Evolutionary conservation across 1,140 invertebrate species (phyloP).

Genomic region (Papilio xuthus): DNA sequence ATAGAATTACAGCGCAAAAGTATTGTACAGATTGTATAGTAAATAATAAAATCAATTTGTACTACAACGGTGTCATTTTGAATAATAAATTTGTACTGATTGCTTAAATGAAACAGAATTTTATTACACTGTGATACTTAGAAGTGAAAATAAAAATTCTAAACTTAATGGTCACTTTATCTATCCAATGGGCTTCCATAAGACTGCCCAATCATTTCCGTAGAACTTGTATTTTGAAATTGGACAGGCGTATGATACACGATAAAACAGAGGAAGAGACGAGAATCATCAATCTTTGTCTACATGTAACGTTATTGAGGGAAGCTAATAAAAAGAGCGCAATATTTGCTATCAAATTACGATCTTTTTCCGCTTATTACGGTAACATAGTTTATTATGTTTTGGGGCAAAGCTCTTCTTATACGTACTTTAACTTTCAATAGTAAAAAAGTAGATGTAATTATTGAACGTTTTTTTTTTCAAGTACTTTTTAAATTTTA

Average conservation of each 20-base stretch:
- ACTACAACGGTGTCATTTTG: no score
- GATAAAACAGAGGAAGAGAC: slow-evolving; percentile 74
- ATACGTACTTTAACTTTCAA: not conserved
- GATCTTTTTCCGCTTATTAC: slow-evolving; percentile 14
- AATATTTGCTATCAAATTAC: slow-evolving; percentile 17
- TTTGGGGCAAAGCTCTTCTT: not conserved
- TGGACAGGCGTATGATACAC: not conserved
- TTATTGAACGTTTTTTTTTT: not conserved
- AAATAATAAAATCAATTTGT: no score
- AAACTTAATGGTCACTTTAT: not conserved
- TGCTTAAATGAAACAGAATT: no score
- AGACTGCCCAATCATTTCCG: not conserved
- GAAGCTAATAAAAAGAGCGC: not conserved
- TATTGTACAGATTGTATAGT: no score
- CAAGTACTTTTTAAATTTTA: not conserved
- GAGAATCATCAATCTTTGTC: slow-evolving; percentile 72
- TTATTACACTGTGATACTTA: not conserved
- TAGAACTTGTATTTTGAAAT: slow-evolving; percentile 1
- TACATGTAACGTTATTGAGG: slow-evolving; percentile 26
- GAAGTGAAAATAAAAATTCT: not conserved
- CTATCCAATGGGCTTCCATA: not conserved
- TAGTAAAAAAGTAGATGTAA: not conserved
- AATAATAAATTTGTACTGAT: no score
- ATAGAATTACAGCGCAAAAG: no score
- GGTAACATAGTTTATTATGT: slow-evolving; percentile 5